Base-by-base conservation (phyloP, 2,113 vertebrate genomes). In the Engraulis encrasicolus region DNA sequence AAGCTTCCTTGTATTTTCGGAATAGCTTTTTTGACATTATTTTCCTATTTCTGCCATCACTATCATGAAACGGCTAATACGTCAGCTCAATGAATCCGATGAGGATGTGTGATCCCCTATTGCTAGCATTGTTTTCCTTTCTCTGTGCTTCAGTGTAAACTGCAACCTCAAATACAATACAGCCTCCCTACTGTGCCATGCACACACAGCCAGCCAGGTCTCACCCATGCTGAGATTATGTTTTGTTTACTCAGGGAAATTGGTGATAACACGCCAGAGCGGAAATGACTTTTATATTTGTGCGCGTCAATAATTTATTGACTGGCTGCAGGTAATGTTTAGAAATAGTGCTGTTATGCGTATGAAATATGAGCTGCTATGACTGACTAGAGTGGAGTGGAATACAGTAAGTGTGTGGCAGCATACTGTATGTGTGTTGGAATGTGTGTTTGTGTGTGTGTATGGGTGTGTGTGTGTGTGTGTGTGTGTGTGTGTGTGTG, bases 401-500 rank as follows among this genome's bases (percentile, higher is more conserved):
- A 31, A 34, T 14, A n/a, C n/a, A n/a, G n/a, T n/a, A 31, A 15
- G 11, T 66, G 54, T 61, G 27, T 34, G 27, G 0, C 9, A 27
- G 2, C 9, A n/a, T 52, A 5, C 9, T 61, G n/a, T 61, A 19
- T 58, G 54, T 52, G 50, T 15, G 12, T 52, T 15, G 50, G 14
- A 1, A 18, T 86, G 74, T 86, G 81, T n/a, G n/a, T n/a, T n/a
- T n/a, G n/a, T n/a, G n/a, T n/a, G n/a, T n/a, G n/a, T n/a, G n/a
- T n/a, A n/a, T n/a, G n/a, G n/a, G n/a, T n/a, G n/a, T n/a, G n/a
- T n/a, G n/a, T n/a, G n/a, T n/a, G n/a, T n/a, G n/a, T n/a, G n/a
- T n/a, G n/a, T n/a, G n/a, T 82, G 34, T 80, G 37, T 80, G 45
- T 80, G 40, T 80, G 19, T 80, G 45, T 48, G 18, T 80, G 54